A percentile compares a stretch with the other conserved stretches of the same genome.
These are phyloP conservation scores for Pollimyrus isidori DNA, from an alignment of 2,113 vertebrate species.

Conservation along the genomic window DNA sequence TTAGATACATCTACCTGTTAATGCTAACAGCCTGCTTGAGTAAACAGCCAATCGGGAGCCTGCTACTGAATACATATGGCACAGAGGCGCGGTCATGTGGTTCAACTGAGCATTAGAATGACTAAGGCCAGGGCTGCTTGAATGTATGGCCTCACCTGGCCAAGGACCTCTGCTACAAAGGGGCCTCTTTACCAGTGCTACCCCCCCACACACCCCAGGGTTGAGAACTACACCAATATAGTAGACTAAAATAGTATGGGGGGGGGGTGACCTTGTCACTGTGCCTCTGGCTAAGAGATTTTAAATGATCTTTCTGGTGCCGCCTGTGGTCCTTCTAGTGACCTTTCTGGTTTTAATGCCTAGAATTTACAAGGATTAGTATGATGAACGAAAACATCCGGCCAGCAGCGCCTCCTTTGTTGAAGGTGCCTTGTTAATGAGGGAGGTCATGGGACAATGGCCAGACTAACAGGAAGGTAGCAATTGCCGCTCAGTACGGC, in stretches of 20 bases:
- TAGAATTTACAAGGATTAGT: not conserved
- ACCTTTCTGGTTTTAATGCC: not conserved
- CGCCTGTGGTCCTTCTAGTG: not conserved
- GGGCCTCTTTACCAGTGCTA: not conserved
- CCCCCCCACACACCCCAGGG: not conserved
- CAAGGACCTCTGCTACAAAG: not conserved
- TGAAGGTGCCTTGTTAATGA: not conserved
- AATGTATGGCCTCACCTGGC: not conserved
- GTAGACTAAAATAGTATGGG: not conserved
- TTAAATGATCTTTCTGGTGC: not conserved
- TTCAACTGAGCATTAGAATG: not conserved
- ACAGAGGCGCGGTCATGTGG: not conserved
- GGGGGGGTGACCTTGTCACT: not conserved
- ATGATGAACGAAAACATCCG: not conserved
- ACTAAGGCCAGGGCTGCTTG: not conserved
- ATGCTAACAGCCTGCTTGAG: not conserved
- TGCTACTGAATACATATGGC: not conserved
- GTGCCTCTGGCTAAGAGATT: not conserved
- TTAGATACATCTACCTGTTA: not conserved
- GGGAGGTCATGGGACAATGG: not conserved
- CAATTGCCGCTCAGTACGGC: not conserved
- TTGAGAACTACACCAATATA: not conserved
- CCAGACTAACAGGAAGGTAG: not conserved
- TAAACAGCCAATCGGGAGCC: not conserved
- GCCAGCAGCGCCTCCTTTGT: not conserved